A percentile compares a stretch with the other conserved stretches of the same genome.
Evolutionary conservation across 1,140 invertebrate species (phyloP).

Genomic region (Sweltsa coloradensis): DNA sequence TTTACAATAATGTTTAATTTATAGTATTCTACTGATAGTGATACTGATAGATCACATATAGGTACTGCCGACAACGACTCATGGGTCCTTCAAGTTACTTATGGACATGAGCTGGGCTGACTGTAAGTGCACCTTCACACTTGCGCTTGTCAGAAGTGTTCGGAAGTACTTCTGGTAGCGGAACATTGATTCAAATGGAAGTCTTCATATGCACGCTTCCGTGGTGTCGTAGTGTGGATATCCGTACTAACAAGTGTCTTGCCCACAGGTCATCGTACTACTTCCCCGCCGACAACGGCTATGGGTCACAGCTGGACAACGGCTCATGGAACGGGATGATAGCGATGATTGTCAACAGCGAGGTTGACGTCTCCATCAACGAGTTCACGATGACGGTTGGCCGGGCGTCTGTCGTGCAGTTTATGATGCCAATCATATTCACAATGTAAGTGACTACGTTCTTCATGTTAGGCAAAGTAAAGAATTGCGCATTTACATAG

Average conservation of each 20-base stretch:
- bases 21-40: too few relatives aligned
- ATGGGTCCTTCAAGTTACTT: too few relatives aligned
- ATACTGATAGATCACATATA: too few relatives aligned
- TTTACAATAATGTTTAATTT: too few relatives aligned
- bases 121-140: too few relatives aligned
- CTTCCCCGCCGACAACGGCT: background rate
- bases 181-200: too few relatives aligned
- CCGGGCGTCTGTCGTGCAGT: conserved; percentile 21
- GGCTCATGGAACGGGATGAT: conserved; percentile 24
- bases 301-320: background rate
- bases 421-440: conserved; percentile 19
- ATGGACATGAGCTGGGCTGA: too few relatives aligned
- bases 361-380: conserved; percentile 19
- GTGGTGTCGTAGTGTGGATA: too few relatives aligned
- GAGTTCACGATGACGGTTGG: conserved; percentile 22
- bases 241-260: background rate
- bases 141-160: too few relatives aligned
- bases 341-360: conserved; percentile 13
- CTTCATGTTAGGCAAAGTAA: background rate
- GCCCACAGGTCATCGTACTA: background rate
- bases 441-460: conserved; percentile 1
- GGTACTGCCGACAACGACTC: too few relatives aligned
- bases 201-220: too few relatives aligned
- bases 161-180: too few relatives aligned
- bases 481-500: background rate